Base-by-base conservation (phyloP, 2,888 invertebrate species). In the Hemistola chrysoprasaria region DNA sequence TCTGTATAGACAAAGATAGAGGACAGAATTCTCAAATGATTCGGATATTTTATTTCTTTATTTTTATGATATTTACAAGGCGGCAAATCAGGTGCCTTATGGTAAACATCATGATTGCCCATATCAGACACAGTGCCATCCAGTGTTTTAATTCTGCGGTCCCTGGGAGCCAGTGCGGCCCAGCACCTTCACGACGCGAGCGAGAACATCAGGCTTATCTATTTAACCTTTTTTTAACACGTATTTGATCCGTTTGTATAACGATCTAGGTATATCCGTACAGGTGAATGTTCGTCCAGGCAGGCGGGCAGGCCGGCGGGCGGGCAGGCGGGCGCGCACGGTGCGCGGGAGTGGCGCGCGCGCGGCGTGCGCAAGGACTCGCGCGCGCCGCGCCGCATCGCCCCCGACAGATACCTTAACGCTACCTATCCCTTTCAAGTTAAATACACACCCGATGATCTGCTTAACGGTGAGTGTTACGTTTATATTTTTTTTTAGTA, bases 161-260 rank as follows among this genome's bases (percentile, higher is more conserved):
- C 99, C 99, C 88, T 99, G 99, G 65, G 98, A 99, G 48, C 99
- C 99, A 53, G 99, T 99, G 74, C 99, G 95, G 47, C 99, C 99
- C 74, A 99, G 91, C 71, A 99, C 97, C 91, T 98, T 98, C 59
- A 97, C 96, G 42, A 99, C 99, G 88, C 96, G 93, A 60, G 96
- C 96, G 63, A 94, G 92, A 82, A 96, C 95, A 62, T 94, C 94
- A 65, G 95, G 95, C 86, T 96, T 96, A 79, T 96, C 95, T 95
- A 95, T 95, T 79, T n/a, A n/a, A n/a, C n/a, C n/a, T n/a, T n/a
- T n/a, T n/a, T n/a, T n/a, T n/a, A n/a, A n/a, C n/a, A n/a, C n/a
- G n/a, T n/a, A n/a, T n/a, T n/a, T n/a, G n/a, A n/a, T n/a, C n/a
- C n/a, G n/a, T n/a, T n/a, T n/a, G n/a, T n/a, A n/a, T n/a, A n/a